phyloP scores from a whole-genome alignment of 2,888 invertebrate species.

The Trichopria drosophilae region DNA sequence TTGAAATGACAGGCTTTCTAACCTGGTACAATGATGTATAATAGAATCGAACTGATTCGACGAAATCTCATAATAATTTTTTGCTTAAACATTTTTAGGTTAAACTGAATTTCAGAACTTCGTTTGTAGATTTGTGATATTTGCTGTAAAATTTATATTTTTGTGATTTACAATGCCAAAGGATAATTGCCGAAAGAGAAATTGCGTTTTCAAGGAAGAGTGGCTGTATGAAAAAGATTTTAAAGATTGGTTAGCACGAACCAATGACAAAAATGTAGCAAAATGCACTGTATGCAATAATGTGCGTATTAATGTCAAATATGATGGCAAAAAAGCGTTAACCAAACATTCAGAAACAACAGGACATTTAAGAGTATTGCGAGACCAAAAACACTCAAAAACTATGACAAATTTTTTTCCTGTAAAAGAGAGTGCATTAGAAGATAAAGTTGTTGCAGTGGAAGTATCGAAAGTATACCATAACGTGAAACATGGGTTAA shows the following conservation, averaged over 20 bases:
- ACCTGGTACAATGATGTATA: too few species aligned
- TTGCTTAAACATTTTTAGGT: too few species aligned
- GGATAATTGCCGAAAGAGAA: conserved; percentile 1
- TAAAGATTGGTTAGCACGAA: conserved; percentile 1
- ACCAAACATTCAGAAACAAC: not conserved
- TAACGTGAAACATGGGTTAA: too few species aligned
- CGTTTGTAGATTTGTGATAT: too few species aligned
- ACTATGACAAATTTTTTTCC: not conserved
- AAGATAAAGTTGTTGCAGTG: not conserved
- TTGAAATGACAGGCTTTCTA: too few species aligned
- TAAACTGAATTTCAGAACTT: too few species aligned
- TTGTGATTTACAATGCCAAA: too few species aligned
- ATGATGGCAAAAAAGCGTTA: conserved; percentile 1
- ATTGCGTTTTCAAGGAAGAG: conserved; percentile 3
- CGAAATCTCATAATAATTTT: too few species aligned
- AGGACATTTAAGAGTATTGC: not conserved
- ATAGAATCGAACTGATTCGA: too few species aligned
- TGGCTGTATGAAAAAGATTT: not conserved
- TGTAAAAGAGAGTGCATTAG: not conserved
- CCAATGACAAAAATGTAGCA: conserved; percentile 1
- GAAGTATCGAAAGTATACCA: conserved; percentile 1
- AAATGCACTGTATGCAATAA: not conserved
- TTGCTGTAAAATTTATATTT: too few species aligned
- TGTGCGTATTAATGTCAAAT: not conserved
- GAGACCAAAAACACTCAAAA: not conserved